Base-by-base conservation (phyloP, 2,888 invertebrate genomes). In the Maniola hyperantus region DNA sequence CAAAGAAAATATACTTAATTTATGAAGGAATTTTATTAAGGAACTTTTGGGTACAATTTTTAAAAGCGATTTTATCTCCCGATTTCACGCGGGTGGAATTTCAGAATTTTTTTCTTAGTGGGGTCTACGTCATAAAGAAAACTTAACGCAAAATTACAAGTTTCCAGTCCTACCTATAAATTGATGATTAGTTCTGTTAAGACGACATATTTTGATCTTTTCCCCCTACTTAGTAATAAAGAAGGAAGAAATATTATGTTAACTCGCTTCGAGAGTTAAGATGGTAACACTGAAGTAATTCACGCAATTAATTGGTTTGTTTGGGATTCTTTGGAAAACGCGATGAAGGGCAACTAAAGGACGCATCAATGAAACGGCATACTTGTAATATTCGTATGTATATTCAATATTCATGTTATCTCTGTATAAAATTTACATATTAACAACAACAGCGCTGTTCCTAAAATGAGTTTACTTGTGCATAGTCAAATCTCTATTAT, bases 391-490 rank as follows among this genome's bases (percentile, higher is more conserved):
- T 63, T 44, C 20, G 33, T 63, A 53, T 13, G 39, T 53, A 46
- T 55, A 63, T 55, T 63, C 34, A 62, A 46, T 55, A 63, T 55
- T 63, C 34, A 62, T 67, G 68, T 64, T 69, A 67, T 66, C 66
- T 71, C 54, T 71, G 71, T 75, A 74, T 73, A 75, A 72, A 75
- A 72, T 75, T 74, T 71, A 71, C 71, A 72, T 71, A 66, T 69
- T 66, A 71, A 72, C 68, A 72, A 73, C 70, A 73, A 72, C 70
- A 66, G 63, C 65, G 62, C 42, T 60, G 15, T 20, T 64, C 65
- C 15, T 46, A 39, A 48, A 53, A 36, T 65, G 5, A 44, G 65
- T 34, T 15, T 20, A 60, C 34, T 15, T 46, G 33, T 34, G 48
- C 58, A 11, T 33, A 44, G 20, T 58, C 18, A 55, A 66, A 51